These are phyloP conservation scores for Anoplophora glabripennis DNA, from an alignment of 1,140 invertebrate genomes.

Conservation along the genomic window DNA sequence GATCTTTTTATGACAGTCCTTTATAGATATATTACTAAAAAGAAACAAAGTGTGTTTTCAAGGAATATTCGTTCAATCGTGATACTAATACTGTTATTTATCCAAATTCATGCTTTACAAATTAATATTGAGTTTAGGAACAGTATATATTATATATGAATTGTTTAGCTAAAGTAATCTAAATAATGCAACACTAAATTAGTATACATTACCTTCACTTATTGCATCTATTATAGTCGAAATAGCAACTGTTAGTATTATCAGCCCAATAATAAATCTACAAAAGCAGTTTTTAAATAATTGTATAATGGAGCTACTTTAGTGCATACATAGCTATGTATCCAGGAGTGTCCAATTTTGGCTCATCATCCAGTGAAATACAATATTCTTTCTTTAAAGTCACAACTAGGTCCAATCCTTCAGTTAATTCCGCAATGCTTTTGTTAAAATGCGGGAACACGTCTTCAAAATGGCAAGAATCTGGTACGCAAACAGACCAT, in stretches of 20 bases:
- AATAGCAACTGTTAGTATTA: constrained; percentile 15
- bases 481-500: constrained; percentile 37
- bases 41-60: no score
- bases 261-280: constrained; percentile 19
- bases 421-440: constrained; percentile 24
- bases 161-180: no score
- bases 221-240: constrained; percentile 21
- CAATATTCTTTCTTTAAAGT: constrained; percentile 26
- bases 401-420: constrained; percentile 31
- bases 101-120: no score
- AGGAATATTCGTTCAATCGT: no score
- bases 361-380: constrained; percentile 20
- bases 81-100: no score
- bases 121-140: no score
- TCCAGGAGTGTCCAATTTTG: constrained; percentile 19
- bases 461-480: constrained; percentile 28
- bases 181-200: no score
- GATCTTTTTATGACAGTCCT: no score
- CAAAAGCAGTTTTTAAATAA: constrained; percentile 9
- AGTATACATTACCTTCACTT: constrained; percentile 2
- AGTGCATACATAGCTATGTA: constrained; percentile 26
- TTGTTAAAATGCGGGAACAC: constrained; percentile 32
- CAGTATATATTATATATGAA: no score
- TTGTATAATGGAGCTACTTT: background rate
- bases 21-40: no score